Evolutionary conservation across 2,888 invertebrate species (phyloP).

Genomic region (Silvanus unidentatus): DNA sequence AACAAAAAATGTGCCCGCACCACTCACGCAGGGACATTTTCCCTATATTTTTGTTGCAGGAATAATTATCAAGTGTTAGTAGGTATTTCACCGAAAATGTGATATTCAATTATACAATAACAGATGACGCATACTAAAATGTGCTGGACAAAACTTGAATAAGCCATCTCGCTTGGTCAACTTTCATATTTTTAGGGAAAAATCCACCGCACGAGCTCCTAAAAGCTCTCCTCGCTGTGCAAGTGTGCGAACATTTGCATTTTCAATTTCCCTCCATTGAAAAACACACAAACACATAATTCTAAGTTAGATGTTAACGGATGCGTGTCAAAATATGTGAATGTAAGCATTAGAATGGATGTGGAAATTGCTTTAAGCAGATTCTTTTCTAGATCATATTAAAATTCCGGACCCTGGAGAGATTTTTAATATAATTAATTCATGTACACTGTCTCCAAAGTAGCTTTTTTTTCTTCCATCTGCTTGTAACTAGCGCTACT

Average conservation of each 20-base stretch:
- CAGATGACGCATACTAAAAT: constrained; percentile 20
- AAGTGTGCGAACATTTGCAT: constrained; percentile 24
- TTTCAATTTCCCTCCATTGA: constrained; percentile 26
- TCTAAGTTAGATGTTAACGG: constrained; percentile 18
- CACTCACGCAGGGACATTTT: too few relatives aligned
- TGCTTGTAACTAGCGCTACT: too few relatives aligned
- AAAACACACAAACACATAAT: too few relatives aligned
- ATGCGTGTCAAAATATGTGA: constrained; percentile 24
- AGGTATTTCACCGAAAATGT: too few relatives aligned
- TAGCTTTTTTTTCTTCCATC: too few relatives aligned
- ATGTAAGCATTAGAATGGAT: constrained; percentile 17
- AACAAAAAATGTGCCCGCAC: too few relatives aligned
- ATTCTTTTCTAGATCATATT: constrained; percentile 16
- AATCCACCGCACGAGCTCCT: constrained; percentile 11
- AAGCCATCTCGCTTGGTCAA: constrained; percentile 25
- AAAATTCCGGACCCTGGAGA: constrained; percentile 13
- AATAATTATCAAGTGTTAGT: too few relatives aligned
- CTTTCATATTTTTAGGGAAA: too few relatives aligned
- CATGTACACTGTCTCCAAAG: not conserved
- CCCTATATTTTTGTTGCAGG: too few relatives aligned
- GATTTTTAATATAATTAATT: constrained; percentile 15
- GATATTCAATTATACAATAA: constrained; percentile 28
- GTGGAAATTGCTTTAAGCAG: constrained; percentile 16
- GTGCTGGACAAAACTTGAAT: constrained; percentile 16
- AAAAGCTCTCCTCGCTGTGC: constrained; percentile 22